phyloP scores from a whole-genome alignment of 64 coral and sea anemone species.

The Hydrozoanthus tunicans region DNA sequence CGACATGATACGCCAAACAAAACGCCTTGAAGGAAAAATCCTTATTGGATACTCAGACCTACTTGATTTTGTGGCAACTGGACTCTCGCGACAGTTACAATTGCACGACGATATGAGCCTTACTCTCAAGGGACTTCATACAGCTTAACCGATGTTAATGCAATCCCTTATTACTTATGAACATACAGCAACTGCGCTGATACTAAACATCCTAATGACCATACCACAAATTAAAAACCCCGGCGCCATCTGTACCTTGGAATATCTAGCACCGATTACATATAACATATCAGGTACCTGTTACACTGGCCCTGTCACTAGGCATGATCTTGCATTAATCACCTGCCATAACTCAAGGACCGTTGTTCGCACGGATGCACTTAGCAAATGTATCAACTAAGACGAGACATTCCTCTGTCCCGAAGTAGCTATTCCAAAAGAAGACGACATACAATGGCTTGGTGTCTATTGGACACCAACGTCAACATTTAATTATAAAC shows the following conservation, averaged over 20 bases:
- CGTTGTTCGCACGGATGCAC: conserved; percentile 9
- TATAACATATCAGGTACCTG: conserved; percentile 44
- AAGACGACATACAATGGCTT: conserved; percentile 8
- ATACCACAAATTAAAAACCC: conserved; percentile 17
- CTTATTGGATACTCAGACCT: conserved; percentile 15
- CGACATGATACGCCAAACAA: conserved; percentile 18
- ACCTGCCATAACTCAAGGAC: conserved; percentile 1
- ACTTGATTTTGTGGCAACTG: conserved; percentile 27
- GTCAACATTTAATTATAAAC: not conserved
- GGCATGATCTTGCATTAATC: conserved; percentile 1
- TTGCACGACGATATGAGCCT: not conserved
- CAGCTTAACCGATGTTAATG: conserved; percentile 21
- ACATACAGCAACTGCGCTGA: not conserved
- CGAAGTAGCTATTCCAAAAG: not conserved
- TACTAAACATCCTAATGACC: conserved; percentile 34
- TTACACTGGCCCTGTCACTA: conserved; percentile 22
- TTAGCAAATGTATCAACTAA: conserved; percentile 25
- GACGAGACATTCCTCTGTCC: conserved; percentile 35
- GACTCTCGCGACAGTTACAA: conserved; percentile 23
- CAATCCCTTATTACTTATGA: not conserved
- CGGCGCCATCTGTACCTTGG: conserved; percentile 19
- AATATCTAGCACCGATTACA: conserved; percentile 41
- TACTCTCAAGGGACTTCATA: conserved; percentile 4
- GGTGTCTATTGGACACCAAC: conserved; percentile 13
- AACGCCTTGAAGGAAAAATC: conserved; percentile 19